Evolutionary conservation across 2,113 vertebrate species (phyloP), one percentile per base, ranked within the genome.

Genomic region (Microcebus griseorufus): DNA sequence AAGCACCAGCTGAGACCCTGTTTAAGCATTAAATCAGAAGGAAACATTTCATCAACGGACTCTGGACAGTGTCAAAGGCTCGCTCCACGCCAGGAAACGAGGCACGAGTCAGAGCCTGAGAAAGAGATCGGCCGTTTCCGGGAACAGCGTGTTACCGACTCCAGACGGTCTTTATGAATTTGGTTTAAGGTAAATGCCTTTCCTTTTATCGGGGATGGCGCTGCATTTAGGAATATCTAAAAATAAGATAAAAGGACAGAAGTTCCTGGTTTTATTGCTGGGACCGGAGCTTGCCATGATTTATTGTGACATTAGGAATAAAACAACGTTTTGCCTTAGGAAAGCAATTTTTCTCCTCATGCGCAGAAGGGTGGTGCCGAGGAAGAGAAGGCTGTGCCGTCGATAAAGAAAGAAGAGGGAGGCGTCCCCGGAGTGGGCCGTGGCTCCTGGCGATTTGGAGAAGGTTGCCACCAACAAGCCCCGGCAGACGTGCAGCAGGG

Each of bases 41-140:
- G 94, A 90, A 73, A 85, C 0, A 34, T 39, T 27, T 69, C 32
- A 1, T 95, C 88, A n/a, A 13, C 6, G 39, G 69, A n/a, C 48
- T 69, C 67, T 20, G 7, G 76, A 58, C 51, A 93, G 39, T 42
- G 73, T 86, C 53, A 70, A 79, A 25, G 73, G 82, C 58, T 45
- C 75, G 34, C 22, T 27, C 78, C 64, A 25, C 45, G 79, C 92
- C 76, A 94, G 94, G 58, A 98, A 95, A 85, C 3, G 48, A 94
- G 92, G 53, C 8, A 1, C 13, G 14, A 83, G 17, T 65, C 4
- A 51, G 51, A 80, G 18, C 48, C 93, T 93, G 92, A 94, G 92
- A 94, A 79, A 88, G 92, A 88, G 79, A 10, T 73, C 1, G 14
- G 17, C 53, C 83, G 23, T 27, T 22, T 91, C 32, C 13, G 9